These are phyloP conservation scores for Stichopus chloronotus DNA, from an alignment of 35 echinoderm and acorn worm genomes.

Conservation along the genomic window DNA sequence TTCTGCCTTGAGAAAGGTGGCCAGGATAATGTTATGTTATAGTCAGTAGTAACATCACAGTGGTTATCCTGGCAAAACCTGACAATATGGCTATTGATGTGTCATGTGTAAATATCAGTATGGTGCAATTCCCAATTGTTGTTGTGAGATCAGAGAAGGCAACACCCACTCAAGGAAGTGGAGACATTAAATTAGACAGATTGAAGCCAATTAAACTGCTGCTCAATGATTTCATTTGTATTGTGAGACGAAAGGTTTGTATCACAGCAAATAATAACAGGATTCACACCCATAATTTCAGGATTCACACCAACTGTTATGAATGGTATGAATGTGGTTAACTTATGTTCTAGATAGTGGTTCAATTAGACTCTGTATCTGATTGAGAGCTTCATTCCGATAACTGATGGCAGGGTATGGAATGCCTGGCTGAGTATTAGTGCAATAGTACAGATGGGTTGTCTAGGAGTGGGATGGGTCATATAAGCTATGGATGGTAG, in stretches of 20 bases:
- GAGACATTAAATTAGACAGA: background rate
- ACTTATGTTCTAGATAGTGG: conserved; percentile 12
- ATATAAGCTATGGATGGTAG: no score
- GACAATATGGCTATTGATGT: background rate
- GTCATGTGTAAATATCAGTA: conserved; percentile 9
- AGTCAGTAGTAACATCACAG: background rate
- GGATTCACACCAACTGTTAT: conserved; percentile 3
- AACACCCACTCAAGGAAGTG: background rate
- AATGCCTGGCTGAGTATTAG: background rate
- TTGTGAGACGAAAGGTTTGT: conserved; percentile 2
- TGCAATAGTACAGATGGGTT: background rate
- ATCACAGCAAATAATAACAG: conserved; percentile 29
- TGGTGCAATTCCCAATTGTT: conserved; percentile 6
- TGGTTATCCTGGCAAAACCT: background rate
- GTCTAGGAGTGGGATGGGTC: no score
- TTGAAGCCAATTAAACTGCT: background rate
- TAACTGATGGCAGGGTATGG: background rate
- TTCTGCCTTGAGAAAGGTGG: background rate
- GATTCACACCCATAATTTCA: no score
- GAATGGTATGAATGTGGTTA: background rate
- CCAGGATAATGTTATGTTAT: background rate
- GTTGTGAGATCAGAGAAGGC: conserved; percentile 36
- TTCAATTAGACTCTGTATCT: conserved; percentile 37
- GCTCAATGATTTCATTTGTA: background rate
- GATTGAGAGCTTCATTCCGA: conserved; percentile 24